Conservation (phyloP, 2,113 vertebrate species). For the Acanthisitta chloris region DNA sequence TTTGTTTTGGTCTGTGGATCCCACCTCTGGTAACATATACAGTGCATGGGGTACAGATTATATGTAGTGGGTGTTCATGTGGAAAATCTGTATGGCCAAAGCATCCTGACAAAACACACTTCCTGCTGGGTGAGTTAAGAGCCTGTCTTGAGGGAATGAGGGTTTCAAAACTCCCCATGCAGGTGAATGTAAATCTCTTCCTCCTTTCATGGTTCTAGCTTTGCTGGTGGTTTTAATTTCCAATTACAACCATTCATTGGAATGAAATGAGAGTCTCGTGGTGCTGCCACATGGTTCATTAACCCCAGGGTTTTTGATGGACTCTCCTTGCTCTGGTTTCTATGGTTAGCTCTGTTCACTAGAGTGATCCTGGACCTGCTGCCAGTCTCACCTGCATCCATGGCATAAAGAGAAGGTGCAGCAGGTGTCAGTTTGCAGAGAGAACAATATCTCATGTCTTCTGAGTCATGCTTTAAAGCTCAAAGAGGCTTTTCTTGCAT, state of each 20-base stretch:
- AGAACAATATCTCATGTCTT: not conserved
- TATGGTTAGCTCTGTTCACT: not conserved
- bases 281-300: not conserved
- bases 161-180: not conserved
- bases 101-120: not conserved
- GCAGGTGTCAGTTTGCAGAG: not conserved
- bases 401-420: not conserved
- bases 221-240: conserved; percentile 30
- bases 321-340: not conserved
- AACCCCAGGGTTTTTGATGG: not conserved
- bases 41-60: not conserved
- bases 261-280: not conserved
- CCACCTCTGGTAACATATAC: not conserved
- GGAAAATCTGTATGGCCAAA: not conserved
- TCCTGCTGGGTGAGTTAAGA: conserved; percentile 14
- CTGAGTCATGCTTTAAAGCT: not conserved
- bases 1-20: not conserved
- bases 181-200: conserved; percentile 40
- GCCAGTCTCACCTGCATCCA: not conserved
- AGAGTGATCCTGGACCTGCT: not conserved
- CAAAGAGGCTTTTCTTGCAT: not conserved
- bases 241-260: not conserved
- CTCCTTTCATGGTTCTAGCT: not conserved
- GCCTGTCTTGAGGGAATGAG: not conserved
- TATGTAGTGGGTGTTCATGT: not conserved